Conservation (phyloP, 2,888 invertebrate species). For the Lepeophtheirus nordmannii region DNA sequence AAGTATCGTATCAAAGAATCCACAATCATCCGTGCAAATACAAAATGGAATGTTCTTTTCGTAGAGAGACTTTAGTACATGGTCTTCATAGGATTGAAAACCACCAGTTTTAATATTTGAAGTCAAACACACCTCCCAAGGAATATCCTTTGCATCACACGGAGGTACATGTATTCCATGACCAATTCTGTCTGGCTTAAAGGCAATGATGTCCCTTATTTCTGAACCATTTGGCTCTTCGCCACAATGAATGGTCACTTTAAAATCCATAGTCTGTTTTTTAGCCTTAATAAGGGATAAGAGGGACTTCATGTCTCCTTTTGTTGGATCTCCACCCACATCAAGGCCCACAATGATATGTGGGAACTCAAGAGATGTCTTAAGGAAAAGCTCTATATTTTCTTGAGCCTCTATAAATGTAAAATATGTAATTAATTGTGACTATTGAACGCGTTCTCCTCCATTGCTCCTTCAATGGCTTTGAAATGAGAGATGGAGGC, state of each 20-base stretch:
- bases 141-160: background rate
- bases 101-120: background rate
- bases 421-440: background rate
- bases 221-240: slow-evolving; percentile 12
- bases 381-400: background rate
- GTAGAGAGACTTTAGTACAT: background rate
- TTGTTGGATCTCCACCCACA: slow-evolving; percentile 14
- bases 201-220: background rate
- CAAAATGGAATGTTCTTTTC: background rate
- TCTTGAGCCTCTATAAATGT: background rate
- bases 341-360: slow-evolving; percentile 4
- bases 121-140: slow-evolving; percentile 13
- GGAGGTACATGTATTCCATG: background rate
- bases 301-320: background rate
- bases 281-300: background rate
- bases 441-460: too few species aligned
- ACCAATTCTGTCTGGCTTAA: slow-evolving; percentile 20
- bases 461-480: background rate
- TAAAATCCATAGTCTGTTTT: background rate
- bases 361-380: background rate
- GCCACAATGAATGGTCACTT: slow-evolving; percentile 10
- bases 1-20: background rate
- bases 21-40: slow-evolving; percentile 16
- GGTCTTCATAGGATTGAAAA: background rate
- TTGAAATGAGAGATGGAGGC: background rate